phyloP scores from a whole-genome alignment of 2,113 vertebrate species.

The Salminus brasiliensis region DNA sequence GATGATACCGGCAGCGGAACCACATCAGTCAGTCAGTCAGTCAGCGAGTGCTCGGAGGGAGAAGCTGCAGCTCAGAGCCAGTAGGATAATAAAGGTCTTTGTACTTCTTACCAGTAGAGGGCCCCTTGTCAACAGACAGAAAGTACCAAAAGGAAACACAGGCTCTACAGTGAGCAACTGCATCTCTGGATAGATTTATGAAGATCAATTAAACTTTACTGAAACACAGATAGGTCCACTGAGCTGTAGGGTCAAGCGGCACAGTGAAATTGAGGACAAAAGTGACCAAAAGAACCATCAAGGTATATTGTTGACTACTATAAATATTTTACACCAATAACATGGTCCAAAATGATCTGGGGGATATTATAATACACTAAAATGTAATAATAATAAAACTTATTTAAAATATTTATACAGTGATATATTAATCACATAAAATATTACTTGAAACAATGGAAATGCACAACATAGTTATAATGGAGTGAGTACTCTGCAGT shows the following conservation, averaged over 20 bases:
- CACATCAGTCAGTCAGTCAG: background rate
- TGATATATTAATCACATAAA: too few relatives aligned
- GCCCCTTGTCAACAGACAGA: constrained; percentile 53
- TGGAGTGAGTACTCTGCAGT: too few relatives aligned
- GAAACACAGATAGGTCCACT: background rate
- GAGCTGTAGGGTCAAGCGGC: background rate
- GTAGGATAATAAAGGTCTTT: constrained; percentile 35
- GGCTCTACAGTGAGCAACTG: background rate
- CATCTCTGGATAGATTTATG: constrained; percentile 12
- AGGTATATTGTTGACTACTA: too few relatives aligned
- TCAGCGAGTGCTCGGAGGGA: background rate
- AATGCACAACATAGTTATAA: too few relatives aligned
- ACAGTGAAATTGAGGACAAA: too few relatives aligned
- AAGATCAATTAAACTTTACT: constrained; percentile 12
- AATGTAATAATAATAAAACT: too few relatives aligned
- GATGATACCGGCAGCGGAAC: background rate
- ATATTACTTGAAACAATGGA: too few relatives aligned
- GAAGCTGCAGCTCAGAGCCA: background rate
- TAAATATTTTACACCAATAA: too few relatives aligned
- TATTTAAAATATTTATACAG: too few relatives aligned
- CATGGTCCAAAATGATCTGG: too few relatives aligned
- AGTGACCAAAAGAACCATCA: too few relatives aligned
- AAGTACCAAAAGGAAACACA: constrained; percentile 14
- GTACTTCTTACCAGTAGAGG: constrained; percentile 57
- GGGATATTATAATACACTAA: too few relatives aligned